phyloP scores from a whole-genome alignment of 2,888 invertebrate species.

The Drosophila greeni region DNA sequence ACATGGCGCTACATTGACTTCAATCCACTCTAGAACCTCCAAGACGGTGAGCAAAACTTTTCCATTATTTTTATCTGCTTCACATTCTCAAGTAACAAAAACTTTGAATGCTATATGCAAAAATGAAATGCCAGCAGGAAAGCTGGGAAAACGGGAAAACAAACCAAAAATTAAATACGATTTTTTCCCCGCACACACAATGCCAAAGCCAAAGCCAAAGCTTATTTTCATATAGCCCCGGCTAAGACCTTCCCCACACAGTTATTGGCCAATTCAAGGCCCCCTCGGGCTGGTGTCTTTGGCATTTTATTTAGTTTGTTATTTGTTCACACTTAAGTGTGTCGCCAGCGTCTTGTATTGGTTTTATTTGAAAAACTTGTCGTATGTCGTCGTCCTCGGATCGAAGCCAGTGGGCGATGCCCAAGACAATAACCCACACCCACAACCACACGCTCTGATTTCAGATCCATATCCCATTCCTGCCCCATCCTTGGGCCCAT shows the following conservation, averaged over 20 bases:
- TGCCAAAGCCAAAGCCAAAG: slow-evolving; percentile 69
- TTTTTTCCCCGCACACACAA: slow-evolving; percentile 56
- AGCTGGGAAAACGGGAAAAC: slow-evolving; percentile 33
- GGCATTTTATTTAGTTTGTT: slow-evolving; percentile 72
- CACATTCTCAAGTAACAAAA: slow-evolving; percentile 70
- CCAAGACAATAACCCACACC: slow-evolving; percentile 65
- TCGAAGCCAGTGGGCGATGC: slow-evolving; percentile 68
- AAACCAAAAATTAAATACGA: slow-evolving; percentile 70
- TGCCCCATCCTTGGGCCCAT: background rate
- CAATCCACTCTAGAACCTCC: slow-evolving; percentile 30
- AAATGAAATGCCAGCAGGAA: slow-evolving; percentile 37
- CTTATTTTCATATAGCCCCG: slow-evolving; percentile 63
- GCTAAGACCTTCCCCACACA: slow-evolving; percentile 33
- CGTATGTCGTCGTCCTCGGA: slow-evolving; percentile 73
- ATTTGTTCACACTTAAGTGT: slow-evolving; percentile 75
- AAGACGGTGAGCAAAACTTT: slow-evolving; percentile 61
- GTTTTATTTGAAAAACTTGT: slow-evolving; percentile 73
- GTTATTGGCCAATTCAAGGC: slow-evolving; percentile 59
- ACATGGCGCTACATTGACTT: slow-evolving; percentile 44
- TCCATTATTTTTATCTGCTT: slow-evolving; percentile 74
- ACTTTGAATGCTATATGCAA: slow-evolving; percentile 67
- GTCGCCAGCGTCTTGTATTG: slow-evolving; percentile 64
- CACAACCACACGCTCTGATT: slow-evolving; percentile 24
- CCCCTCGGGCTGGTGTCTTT: slow-evolving; percentile 60
- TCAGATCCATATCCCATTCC: slow-evolving; percentile 34